Evolutionary conservation across 2,797 vertebrate genomes (phyloP), one percentile per base, ranked within the genome.

Genomic region (Ispidina lecontei): DNA sequence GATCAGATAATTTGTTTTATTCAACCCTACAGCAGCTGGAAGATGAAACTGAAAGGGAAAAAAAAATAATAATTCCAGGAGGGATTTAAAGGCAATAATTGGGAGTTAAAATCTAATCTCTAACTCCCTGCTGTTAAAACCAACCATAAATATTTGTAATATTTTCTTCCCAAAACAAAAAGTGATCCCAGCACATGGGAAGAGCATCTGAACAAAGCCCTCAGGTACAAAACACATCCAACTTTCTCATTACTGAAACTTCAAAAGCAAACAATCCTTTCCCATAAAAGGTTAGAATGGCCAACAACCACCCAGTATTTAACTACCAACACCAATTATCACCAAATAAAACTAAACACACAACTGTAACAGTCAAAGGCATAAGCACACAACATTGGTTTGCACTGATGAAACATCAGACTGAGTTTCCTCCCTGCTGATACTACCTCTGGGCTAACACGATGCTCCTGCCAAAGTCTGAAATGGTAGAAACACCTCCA

Each of bases 321-420:
- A 92, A 84, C 67, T 56, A 85, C 25, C 49, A 80, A 78, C 59
- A 21, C 73, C 33, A 91, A 84, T 87, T 92, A 92, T 63, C 94
- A 93, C 89, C 83, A 91, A 94, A 93, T 93, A 94, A 88, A 95
- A 78, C 17, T 35, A 56, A 87, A n/a, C 28, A 71, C 35, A 78
- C 49, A 69, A 71, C 64, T 74, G 0, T 15, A 77, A 67, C 8
- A 59, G 62, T 59, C 20, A 39, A 84, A 90, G 25, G 28, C 46
- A 71, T 22, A 74, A 63, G 69, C 55, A 84, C 52, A 33, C 43
- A 70, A 43, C 13, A 20, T 0, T 12, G 44, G 31, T 59, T 78
- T 21, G 35, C 21, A 49, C 8, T 68, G 56, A 73, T 35, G 33
- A 62, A 83, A 74, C 58, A 72, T 9, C 3, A 14, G 41, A 75